Evolutionary conservation across 2,113 vertebrate species (phyloP), one percentile per base, ranked within the genome.

Genomic region (Platysternon megacephalum): DNA sequence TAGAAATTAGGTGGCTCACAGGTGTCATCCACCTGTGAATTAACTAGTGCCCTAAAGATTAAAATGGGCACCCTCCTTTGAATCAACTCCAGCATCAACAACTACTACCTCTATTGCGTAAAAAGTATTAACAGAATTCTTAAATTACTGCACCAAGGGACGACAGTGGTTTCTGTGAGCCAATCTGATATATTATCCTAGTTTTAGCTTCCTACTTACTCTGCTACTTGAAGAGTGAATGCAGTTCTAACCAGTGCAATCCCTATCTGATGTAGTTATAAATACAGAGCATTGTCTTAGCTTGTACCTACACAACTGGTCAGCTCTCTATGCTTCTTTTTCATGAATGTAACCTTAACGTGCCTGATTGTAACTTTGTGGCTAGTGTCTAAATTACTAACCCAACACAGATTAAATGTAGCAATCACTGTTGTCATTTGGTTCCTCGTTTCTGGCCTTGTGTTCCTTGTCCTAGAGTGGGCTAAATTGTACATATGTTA

Each of bases 11-110:
- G 16, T 76, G 61, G 28, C 82, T 88, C 88, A 6, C 39, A 78
- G 42, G 13, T 78, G 51, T 95, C 42, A 79, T 89, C 88, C 32
- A 86, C 29, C 51, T 84, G 49, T 87, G 92, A 95, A 76, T 8
- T 12, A 92, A 2, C 79, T 89, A 86, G 24, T 61, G 74, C 6
- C 11, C 16, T 89, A 35, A 81, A 65, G 22, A 48, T 91, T 86
- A 92, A 96, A 95, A 91, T 11, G 1, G 35, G 3, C 35, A 42
- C 26, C 48, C 80, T 39, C 17, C 16, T 95, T 49, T 83, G 88
- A 86, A 92, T 85, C 28, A 0, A 0, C 1, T 0, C 80, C 65
- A 6, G 24, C 42, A 53, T 84, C 76, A 88, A 1, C 51, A 91
- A 82, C 22, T 78, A 24, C 39, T 78, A 28, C 24, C 26, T 42